Conservation (phyloP, 2,797 vertebrate genomes). For the Lepus oiostolus region DNA sequence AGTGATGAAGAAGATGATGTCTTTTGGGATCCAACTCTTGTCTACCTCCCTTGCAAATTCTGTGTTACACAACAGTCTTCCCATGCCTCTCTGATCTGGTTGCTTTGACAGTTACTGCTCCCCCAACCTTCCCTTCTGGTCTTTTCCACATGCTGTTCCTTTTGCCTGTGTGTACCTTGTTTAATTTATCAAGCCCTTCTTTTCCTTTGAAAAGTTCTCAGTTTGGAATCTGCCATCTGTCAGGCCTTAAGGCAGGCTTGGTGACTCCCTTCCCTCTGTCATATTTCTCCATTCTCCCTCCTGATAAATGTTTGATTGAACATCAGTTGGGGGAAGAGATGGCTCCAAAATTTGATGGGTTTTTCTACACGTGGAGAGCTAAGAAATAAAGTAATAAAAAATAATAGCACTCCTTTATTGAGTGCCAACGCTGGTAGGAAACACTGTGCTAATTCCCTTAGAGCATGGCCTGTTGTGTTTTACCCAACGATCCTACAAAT, state of each 20-base stretch:
- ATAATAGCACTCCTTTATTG: not conserved
- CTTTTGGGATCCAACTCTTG: not conserved
- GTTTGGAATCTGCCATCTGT: not conserved
- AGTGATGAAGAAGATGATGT: not conserved
- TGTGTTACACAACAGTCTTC: not conserved
- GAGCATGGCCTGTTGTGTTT: not conserved
- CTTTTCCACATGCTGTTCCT: not conserved
- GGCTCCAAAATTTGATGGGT: slow-evolving; percentile 6
- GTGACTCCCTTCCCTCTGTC: not conserved
- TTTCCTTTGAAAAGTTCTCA: slow-evolving; percentile 19
- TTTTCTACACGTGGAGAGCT: slow-evolving; percentile 9
- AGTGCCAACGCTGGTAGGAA: not conserved
- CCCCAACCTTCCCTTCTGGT: not conserved
- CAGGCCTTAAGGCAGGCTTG: not conserved
- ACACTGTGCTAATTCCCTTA: not conserved
- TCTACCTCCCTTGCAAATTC: not conserved
- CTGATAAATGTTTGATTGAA: not conserved
- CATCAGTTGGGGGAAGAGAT: not conserved
- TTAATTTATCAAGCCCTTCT: slow-evolving; percentile 19
- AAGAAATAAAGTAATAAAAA: slow-evolving; percentile 22
- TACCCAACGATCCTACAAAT: not conserved
- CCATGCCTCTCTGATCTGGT: not conserved
- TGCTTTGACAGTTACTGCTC: not conserved
- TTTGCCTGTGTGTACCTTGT: not conserved
- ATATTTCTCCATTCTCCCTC: not conserved